A percentile compares a stretch with the other conserved stretches of the same genome.
Conservation (phyloP, 2,797 vertebrate genomes). For the Crenuchus spilurus region DNA sequence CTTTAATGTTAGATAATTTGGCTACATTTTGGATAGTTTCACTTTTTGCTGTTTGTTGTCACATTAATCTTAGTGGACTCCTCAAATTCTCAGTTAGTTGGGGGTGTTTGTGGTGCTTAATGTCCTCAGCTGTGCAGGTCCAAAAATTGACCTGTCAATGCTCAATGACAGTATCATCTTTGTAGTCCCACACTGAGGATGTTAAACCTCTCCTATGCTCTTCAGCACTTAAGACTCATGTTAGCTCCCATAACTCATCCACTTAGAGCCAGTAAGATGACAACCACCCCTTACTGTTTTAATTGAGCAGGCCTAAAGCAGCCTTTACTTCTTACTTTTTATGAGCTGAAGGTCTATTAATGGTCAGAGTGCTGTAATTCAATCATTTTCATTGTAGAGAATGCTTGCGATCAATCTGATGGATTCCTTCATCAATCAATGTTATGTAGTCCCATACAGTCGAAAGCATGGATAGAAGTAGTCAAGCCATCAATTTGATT, state of each 20-base stretch:
- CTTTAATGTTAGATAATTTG: too few relatives aligned
- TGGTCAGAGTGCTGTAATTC: slow-evolving; percentile 66
- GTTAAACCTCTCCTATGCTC: slow-evolving; percentile 31
- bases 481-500: slow-evolving; percentile 67
- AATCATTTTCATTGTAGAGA: slow-evolving; percentile 78
- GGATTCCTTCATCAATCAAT: slow-evolving; percentile 75
- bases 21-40: too few relatives aligned
- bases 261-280: slow-evolving; percentile 57
- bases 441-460: slow-evolving; percentile 52
- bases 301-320: slow-evolving; percentile 76
- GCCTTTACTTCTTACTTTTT: slow-evolving; percentile 70
- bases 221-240: slow-evolving; percentile 28
- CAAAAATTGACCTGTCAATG: slow-evolving; percentile 26
- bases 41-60: not conserved
- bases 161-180: slow-evolving; percentile 25
- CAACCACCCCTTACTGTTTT: slow-evolving; percentile 71
- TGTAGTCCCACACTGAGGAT: slow-evolving; percentile 14
- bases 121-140: not conserved
- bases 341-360: slow-evolving; percentile 69
- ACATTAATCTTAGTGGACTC: not conserved
- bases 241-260: slow-evolving; percentile 69
- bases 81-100: not conserved
- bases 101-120: not conserved
- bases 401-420: slow-evolving; percentile 77
- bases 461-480: slow-evolving; percentile 57